Evolutionary conservation across 2,113 vertebrate species (phyloP), one percentile per base, ranked within the genome.

Genomic region (Boulengeromyrus knoepffleri): DNA sequence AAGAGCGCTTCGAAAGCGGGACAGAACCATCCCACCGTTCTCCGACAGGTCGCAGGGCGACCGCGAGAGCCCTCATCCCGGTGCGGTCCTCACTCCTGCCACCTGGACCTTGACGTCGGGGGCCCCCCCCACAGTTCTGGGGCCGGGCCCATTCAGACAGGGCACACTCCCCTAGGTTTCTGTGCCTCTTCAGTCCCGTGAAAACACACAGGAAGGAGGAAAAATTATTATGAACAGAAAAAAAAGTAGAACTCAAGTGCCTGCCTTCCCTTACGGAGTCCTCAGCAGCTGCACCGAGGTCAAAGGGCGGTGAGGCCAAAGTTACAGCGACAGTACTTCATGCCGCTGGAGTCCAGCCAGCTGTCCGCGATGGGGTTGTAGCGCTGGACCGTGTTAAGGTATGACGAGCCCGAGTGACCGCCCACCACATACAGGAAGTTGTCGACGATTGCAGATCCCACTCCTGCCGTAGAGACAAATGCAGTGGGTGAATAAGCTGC

Each of bases 271-370:
- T 90, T 77, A 93, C 87, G 87, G 90, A 90, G 46, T 52, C 74
- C 74, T 70, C 50, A 83, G 53, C 88, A 90, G 91, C 88, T 83
- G 89, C 90, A 92, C 93, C 93, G 94, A 92, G 92, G 93, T 99
- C 98, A 99, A 94, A 99, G 98, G 0, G 99, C 98, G 21, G 98
- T 97, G 85, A 99, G 95, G 90, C 99, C 99, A 93, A 99, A 99
- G 92, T 99, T 99, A 96, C 99, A 99, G 7, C 99, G 98, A 90
- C 98, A 99, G 93, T 97, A 97, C 95, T 97, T 96, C 99, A 99
- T 99, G 56, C 98, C 98, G 0, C 97, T 98, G 0, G 97, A 98
- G 96, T 99, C 98, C 96, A 97, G 96, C 99, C 99, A 99, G 21
- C 95, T 96, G 92, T 99, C 98, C 0, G 97, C 96, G 93, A 99